Evolutionary conservation across 2,113 vertebrate genomes (phyloP), one percentile per base, ranked within the genome.

Genomic region (Hylia prasina): DNA sequence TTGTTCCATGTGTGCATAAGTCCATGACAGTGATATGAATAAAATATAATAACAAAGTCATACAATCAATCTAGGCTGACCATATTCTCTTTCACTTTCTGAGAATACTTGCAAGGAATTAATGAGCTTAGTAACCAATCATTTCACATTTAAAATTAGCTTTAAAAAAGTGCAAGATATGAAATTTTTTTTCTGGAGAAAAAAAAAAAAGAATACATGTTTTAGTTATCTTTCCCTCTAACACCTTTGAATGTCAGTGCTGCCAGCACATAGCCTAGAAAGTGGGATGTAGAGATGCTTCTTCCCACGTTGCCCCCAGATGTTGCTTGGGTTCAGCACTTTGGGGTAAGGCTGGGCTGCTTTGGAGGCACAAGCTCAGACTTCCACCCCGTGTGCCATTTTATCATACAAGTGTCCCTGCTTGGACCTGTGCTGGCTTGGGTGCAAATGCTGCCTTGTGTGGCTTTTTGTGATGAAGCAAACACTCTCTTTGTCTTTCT

Each of bases 401-500:
- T 30, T 23, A 28, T n/a, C 57, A 9, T 6, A 11, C 21, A n/a
- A 24, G 53, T 8, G 7, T 48, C 48, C 35, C 37, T 76, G 35
- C 48, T 61, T 33, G 35, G 37, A 60, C 28, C 63, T 45, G 31
- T 0, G 0, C 79, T 71, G 56, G 5, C 56, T 35, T 64, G 44
- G 23, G 7, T 51, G 35, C 1, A 6, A 57, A 31, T 1, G 0
- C 37, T 65, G 72, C 1, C 0, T 39, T 58, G 35, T 30, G 47
- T 6, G 11, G 21, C 53, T 80, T 18, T 40, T 14, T 10, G 69
- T 70, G 75, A 40, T 40, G 50, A 51, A 61, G 60, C 23, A 17
- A 7, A 1, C 6, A 5, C 20, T 11, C 28, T 39, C 13, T 45
- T 15, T 51, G 4, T 33, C 20, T 60, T 33, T 21, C 19, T 35